These are phyloP conservation scores for Griposia aprilina DNA, from an alignment of 2,888 invertebrate species.

Conservation along the genomic window DNA sequence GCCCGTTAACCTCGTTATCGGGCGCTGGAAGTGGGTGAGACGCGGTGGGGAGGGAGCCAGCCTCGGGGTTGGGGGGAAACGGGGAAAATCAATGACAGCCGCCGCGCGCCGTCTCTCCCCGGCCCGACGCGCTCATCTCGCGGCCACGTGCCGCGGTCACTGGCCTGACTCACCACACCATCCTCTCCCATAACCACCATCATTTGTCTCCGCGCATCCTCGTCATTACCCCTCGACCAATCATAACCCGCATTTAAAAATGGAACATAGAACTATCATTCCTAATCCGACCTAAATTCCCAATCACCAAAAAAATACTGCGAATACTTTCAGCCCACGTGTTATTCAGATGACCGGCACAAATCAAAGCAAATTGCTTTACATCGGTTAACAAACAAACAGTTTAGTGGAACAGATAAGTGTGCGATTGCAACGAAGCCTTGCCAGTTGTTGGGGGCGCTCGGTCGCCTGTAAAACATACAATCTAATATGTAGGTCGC, in stretches of 20 bases:
- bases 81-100: constrained; percentile 91
- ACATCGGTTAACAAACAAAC: constrained; percentile 74
- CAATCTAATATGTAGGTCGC: constrained; percentile 88
- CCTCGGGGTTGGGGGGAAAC: constrained; percentile 83
- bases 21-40: constrained; percentile 91
- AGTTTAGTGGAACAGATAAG: constrained; percentile 71
- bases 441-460: constrained; percentile 76
- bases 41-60: constrained; percentile 86
- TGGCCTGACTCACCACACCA: constrained; percentile 84
- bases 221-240: constrained; percentile 45
- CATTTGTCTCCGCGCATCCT: constrained; percentile 61
- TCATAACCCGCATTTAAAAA: constrained; percentile 22
- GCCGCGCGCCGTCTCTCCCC: constrained; percentile 90
- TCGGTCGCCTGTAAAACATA: constrained; percentile 82
- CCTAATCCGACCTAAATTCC: constrained; percentile 1
- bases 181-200: constrained; percentile 70
- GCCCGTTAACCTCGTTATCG: constrained; percentile 91
- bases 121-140: constrained; percentile 89
- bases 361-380: constrained; percentile 61
- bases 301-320: constrained; percentile 9
- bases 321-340: constrained; percentile 17
- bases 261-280: not conserved
- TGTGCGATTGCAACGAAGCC: constrained; percentile 73
- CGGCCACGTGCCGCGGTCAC: constrained; percentile 90
- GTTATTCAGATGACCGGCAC: constrained; percentile 46